Percentiles rank a stretch among this genome's conserved stretches.
phyloP scores from a whole-genome alignment of 2,113 vertebrate genomes.

The Ophiodon elongatus region DNA sequence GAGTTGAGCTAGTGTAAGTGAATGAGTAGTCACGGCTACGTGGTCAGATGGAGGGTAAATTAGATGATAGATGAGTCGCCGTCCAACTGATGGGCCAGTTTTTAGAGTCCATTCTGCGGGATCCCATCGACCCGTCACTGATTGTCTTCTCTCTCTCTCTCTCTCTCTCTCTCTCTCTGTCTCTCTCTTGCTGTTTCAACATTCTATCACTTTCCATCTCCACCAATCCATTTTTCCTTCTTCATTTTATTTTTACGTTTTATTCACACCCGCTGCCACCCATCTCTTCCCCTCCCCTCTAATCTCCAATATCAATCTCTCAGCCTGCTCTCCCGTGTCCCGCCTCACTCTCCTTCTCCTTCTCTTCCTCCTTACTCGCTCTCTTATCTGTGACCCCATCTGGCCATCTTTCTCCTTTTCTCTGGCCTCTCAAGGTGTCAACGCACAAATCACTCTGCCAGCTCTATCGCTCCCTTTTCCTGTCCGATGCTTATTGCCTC shows the following conservation, averaged over 20 bases:
- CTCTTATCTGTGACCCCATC: constrained; percentile 44
- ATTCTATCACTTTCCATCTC: constrained; percentile 65
- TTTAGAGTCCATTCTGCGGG: constrained; percentile 69
- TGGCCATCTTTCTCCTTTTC: constrained; percentile 47
- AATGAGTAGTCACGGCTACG: constrained; percentile 74
- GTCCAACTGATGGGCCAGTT: constrained; percentile 69
- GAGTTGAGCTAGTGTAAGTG: constrained; percentile 63
- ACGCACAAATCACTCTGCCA: constrained; percentile 51
- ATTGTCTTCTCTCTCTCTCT: constrained; percentile 44
- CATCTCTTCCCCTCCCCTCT: constrained; percentile 38
- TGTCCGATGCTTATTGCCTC: constrained; percentile 45
- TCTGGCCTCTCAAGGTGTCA: constrained; percentile 53
- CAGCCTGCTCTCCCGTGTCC: constrained; percentile 68
- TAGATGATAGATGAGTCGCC: constrained; percentile 77
- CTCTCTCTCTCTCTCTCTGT: constrained; percentile 49
- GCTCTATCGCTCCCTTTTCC: constrained; percentile 47
- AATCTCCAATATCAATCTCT: constrained; percentile 64
- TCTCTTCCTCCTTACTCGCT: constrained; percentile 26
- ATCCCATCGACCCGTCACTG: constrained; percentile 60
- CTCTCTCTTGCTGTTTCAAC: constrained; percentile 54
- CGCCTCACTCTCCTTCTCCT: constrained; percentile 60
- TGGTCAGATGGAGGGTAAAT: constrained; percentile 72
- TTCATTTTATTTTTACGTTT: neutral
- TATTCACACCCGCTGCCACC: constrained; percentile 35
- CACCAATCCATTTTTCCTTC: constrained; percentile 42